A percentile compares a stretch with the other conserved stretches of the same genome.
phyloP scores from a whole-genome alignment of 2,797 vertebrate species.

The Tinamus major region DNA sequence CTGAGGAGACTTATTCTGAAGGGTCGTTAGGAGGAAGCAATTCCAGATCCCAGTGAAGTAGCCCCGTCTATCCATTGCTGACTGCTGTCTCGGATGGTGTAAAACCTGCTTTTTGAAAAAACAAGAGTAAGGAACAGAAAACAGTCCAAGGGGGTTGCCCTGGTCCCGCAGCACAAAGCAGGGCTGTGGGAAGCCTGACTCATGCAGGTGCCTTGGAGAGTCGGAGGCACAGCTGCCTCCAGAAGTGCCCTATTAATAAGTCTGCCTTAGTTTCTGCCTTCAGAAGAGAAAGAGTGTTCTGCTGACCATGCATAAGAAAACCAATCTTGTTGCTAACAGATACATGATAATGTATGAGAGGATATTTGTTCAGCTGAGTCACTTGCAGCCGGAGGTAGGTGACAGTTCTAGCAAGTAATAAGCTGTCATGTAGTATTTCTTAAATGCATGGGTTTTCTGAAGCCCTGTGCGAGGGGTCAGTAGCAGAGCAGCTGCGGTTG shows the following conservation, averaged over 20 bases:
- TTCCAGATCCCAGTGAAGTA: background rate
- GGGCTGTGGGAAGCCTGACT: background rate
- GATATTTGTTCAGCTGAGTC: slow-evolving; percentile 60
- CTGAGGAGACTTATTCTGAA: background rate
- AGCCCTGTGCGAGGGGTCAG: slow-evolving; percentile 42
- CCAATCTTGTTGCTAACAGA: background rate
- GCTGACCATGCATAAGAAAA: slow-evolving; percentile 47
- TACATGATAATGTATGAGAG: background rate
- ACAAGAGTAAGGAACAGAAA: background rate
- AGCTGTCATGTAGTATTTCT: slow-evolving; percentile 62
- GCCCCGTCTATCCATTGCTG: background rate
- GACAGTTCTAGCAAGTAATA: slow-evolving; percentile 59
- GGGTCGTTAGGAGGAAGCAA: background rate
- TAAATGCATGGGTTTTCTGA: slow-evolving; percentile 65
- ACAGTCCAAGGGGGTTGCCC: background rate
- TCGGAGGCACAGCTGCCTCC: background rate
- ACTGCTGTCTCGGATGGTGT: background rate
- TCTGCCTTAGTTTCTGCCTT: background rate
- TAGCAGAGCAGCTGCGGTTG: slow-evolving; percentile 53
- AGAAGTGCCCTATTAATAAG: background rate
- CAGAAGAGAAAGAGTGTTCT: background rate
- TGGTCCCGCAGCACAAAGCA: background rate
- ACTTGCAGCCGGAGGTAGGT: slow-evolving; percentile 50
- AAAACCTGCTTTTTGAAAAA: background rate
- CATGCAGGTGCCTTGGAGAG: background rate